These are phyloP conservation scores for Gambelia wislizenii DNA, from an alignment of 2,797 vertebrate species.

Conservation along the genomic window DNA sequence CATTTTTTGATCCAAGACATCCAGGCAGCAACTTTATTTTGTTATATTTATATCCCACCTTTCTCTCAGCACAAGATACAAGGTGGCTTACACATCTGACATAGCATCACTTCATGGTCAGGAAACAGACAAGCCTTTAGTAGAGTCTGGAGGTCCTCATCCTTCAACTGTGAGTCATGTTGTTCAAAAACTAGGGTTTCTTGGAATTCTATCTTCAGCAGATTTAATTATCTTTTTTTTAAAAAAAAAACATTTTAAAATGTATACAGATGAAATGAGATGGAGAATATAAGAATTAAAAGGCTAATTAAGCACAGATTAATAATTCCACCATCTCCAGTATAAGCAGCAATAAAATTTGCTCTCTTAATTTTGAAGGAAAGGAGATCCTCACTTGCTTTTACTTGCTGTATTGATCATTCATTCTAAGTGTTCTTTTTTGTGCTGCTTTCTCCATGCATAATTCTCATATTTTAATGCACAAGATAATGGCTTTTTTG, in stretches of 20 bases:
- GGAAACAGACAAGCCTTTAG: neutral
- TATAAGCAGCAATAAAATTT: neutral
- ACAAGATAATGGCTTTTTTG: constrained; percentile 21
- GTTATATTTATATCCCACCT: no score
- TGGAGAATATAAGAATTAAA: neutral
- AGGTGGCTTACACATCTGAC: no score
- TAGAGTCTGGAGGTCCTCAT: neutral
- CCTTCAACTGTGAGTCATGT: neutral
- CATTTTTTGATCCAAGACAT: neutral
- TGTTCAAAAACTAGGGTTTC: neutral
- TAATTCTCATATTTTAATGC: neutral
- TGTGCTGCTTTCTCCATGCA: neutral
- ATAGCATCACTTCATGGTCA: neutral
- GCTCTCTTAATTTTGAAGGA: neutral
- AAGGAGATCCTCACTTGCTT: neutral
- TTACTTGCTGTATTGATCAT: neutral
- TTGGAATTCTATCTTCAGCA: neutral
- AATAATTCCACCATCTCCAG: neutral
- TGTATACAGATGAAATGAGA: neutral
- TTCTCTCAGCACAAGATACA: no score
- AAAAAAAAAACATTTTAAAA: no score
- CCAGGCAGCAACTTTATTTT: neutral
- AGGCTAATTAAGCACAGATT: neutral
- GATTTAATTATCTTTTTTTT: neutral
- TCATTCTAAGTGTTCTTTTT: neutral